These are phyloP conservation scores for Odocoileus hemionus DNA, from an alignment of 2,113 vertebrate genomes.

Conservation along the genomic window DNA sequence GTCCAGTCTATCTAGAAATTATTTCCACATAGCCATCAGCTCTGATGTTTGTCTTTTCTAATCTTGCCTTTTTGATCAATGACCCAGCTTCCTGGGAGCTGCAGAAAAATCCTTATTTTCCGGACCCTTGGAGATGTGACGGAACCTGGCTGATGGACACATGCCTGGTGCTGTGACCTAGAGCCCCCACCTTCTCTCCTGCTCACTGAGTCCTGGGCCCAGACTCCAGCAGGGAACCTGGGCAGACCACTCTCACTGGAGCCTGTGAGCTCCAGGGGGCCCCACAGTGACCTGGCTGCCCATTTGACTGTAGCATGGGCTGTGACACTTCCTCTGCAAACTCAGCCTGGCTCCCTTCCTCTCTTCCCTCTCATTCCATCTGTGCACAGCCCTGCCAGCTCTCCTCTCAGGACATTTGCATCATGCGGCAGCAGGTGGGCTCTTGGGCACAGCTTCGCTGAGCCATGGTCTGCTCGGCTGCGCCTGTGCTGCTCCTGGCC, in stretches of 20 bases:
- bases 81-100: neutral
- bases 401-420: constrained; percentile 51
- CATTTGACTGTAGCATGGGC: neutral
- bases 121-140: neutral
- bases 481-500: constrained; percentile 41
- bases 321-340: neutral
- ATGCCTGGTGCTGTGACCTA: neutral
- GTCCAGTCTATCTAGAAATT: neutral
- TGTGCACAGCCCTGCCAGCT: neutral
- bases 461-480: constrained; percentile 19
- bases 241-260: neutral
- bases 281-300: neutral
- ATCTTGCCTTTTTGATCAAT: neutral
- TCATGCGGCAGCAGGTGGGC: neutral
- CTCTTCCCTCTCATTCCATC: neutral
- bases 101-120: neutral
- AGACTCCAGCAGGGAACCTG: neutral
- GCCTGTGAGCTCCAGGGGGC: neutral
- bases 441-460: neutral
- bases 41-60: neutral
- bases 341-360: neutral
- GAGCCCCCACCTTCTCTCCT: neutral
- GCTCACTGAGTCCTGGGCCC: neutral
- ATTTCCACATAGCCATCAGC: neutral
- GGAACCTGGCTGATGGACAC: neutral